These are phyloP conservation scores for Sinonovacula constricta DNA, from an alignment of 1,140 invertebrate genomes.

Conservation along the genomic window DNA sequence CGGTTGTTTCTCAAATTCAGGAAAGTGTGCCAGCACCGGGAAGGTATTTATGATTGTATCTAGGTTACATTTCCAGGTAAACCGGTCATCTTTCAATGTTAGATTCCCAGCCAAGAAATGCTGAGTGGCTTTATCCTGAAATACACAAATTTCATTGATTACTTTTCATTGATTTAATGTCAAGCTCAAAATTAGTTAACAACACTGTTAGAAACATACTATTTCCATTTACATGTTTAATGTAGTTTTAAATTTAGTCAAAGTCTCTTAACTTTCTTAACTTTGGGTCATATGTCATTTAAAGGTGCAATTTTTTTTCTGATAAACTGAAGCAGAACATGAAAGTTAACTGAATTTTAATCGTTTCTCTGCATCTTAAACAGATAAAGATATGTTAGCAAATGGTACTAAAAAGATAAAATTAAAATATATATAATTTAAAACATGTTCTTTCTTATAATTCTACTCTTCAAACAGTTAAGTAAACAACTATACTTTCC, in stretches of 20 bases:
- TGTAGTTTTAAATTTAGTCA: too few species aligned
- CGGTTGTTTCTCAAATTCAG: slow-evolving; percentile 46
- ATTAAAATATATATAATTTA: too few species aligned
- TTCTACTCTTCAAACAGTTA: too few species aligned
- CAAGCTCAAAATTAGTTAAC: neutral
- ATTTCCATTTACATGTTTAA: neutral
- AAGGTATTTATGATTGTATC: slow-evolving; percentile 84
- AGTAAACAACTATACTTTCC: too few species aligned
- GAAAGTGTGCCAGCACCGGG: slow-evolving; percentile 80
- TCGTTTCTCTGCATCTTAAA: too few species aligned
- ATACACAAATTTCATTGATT: neutral
- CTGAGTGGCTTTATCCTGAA: slow-evolving; percentile 79
- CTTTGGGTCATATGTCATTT: neutral
- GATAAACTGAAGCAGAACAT: too few species aligned
- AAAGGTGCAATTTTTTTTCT: neutral
- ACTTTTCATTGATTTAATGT: neutral
- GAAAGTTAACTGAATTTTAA: too few species aligned
- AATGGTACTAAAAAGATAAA: too few species aligned
- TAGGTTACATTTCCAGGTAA: slow-evolving; percentile 87
- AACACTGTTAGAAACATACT: neutral
- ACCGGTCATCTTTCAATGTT: slow-evolving; percentile 82
- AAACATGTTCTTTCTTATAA: too few species aligned
- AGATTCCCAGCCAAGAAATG: slow-evolving; percentile 91
- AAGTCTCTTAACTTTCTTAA: neutral
- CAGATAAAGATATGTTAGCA: too few species aligned